A percentile compares a stretch with the other conserved stretches of the same genome.
Conservation (phyloP, 2,888 invertebrate genomes). For the Abrostola tripartita region DNA sequence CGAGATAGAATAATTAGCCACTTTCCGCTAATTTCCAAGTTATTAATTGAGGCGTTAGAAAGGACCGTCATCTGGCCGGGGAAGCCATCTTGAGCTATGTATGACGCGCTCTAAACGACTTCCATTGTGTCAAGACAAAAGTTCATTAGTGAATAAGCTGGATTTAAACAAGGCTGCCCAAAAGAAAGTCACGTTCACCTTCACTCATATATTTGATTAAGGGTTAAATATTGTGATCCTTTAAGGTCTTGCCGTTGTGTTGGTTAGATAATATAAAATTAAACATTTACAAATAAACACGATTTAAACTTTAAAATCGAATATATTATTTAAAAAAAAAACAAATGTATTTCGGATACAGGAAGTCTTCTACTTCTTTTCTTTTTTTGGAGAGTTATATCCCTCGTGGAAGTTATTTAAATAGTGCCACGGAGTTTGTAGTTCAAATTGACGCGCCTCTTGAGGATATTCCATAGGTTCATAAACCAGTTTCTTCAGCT, state of each 20-base stretch:
- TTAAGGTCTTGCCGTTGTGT: too few relatives aligned
- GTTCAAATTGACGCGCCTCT: conserved; percentile 69
- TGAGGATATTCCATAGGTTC: conserved; percentile 81
- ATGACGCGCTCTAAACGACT: conserved; percentile 52
- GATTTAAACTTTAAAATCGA: too few relatives aligned
- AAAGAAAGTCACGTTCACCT: conserved; percentile 20
- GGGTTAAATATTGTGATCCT: too few relatives aligned
- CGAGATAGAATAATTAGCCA: conserved; percentile 84
- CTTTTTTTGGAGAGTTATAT: conserved; percentile 62
- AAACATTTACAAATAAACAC: too few relatives aligned
- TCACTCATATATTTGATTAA: background rate
- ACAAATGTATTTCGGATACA: too few relatives aligned
- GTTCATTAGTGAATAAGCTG: conserved; percentile 64
- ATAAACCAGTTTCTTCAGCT: conserved; percentile 80
- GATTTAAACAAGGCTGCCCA: conserved; percentile 48
- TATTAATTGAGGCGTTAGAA: conserved; percentile 83
- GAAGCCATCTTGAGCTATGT: conserved; percentile 57
- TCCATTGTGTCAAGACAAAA: conserved; percentile 67
- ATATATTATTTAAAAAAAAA: too few relatives aligned
- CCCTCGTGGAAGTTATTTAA: conserved; percentile 76
- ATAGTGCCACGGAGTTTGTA: conserved; percentile 82
- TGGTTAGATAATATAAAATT: too few relatives aligned
- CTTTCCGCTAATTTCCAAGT: conserved; percentile 83
- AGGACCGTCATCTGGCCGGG: conserved; percentile 78
- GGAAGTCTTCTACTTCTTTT: conserved; percentile 23